Evolutionary conservation across 2,888 invertebrate species (phyloP), one percentile per base, ranked within the genome.

Genomic region (Calameuta pallipes): DNA sequence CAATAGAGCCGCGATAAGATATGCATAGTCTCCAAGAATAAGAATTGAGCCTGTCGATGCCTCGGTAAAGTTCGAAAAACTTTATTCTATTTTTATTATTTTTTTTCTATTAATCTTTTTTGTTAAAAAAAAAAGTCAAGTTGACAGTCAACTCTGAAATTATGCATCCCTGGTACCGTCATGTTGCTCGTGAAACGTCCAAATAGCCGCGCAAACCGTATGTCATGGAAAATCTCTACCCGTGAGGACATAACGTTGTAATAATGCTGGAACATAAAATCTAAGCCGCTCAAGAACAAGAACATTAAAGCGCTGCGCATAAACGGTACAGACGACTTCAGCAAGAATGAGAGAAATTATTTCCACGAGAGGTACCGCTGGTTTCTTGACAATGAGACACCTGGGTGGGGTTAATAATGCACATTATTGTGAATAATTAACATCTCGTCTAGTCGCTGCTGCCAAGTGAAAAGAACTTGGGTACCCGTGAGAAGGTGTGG

Each of bases 151-250:
- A 56, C 41, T 0, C 9, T 56, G 23, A 9, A 56, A 6, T 56
- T 23, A 56, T 56, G 23, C 56, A 56, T 56, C 23, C 4, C 4
- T 9, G 23, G 56, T 56, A 15, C 23, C 15, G 9, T 15, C 56
- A 9, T 23, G 23, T 9, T 56, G 56, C 56, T 56, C 56, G 23
- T 23, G 73, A 34, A 41, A 37, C 73, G 34, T 37, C 73, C 36
- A 73, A 41, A 73, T 73, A 37, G 73, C 15, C 73, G 76, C 41
- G 74, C 71, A 34, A 69, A 70, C 71, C 30, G 75, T 75, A 37
- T 37, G 77, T 33, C n/a, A 69, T 36, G 71, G 71, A 74, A 79
- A 70, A 74, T 76, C 23, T 78, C 75, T 69, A 78, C 74, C 11
- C 30, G 30, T 9, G 13, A 34, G 71, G 34, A 34, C 15, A 30